Percentiles rank a stretch among this genome's conserved stretches.
Evolutionary conservation across 2,113 vertebrate species (phyloP).

Genomic region (Theropithecus gelada): DNA sequence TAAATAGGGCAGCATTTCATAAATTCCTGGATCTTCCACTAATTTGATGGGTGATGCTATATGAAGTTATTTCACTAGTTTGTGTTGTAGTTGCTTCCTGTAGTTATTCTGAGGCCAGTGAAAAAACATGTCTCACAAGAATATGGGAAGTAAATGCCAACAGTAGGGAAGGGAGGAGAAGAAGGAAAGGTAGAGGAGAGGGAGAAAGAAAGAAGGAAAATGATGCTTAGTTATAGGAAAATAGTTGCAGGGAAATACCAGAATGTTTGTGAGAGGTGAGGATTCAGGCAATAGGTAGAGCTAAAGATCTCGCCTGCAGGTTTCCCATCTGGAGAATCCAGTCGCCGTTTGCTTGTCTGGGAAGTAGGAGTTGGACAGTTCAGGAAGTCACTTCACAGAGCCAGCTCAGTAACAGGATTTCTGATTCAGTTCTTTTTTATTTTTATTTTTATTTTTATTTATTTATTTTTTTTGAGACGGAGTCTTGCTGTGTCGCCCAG

Average conservation of each 20-base stretch:
- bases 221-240: neutral
- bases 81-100: neutral
- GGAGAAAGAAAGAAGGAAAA: neutral
- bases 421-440: neutral
- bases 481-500: too few relatives aligned
- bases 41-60: neutral
- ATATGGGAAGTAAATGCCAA: neutral
- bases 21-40: neutral
- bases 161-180: neutral
- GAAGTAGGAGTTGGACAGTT: neutral
- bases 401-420: neutral
- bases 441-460: too few relatives aligned
- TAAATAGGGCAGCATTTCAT: neutral
- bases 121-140: neutral
- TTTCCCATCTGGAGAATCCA: neutral
- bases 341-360: neutral
- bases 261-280: neutral
- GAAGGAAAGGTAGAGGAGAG: neutral
- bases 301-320: neutral
- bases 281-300: neutral
- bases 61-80: neutral
- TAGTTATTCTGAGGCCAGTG: neutral
- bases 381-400: neutral
- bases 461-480: too few relatives aligned
- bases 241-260: neutral